Base-by-base conservation (phyloP, 30 jellyfish, hydroid and myxozoan species). In the Aurelia coerulea region DNA sequence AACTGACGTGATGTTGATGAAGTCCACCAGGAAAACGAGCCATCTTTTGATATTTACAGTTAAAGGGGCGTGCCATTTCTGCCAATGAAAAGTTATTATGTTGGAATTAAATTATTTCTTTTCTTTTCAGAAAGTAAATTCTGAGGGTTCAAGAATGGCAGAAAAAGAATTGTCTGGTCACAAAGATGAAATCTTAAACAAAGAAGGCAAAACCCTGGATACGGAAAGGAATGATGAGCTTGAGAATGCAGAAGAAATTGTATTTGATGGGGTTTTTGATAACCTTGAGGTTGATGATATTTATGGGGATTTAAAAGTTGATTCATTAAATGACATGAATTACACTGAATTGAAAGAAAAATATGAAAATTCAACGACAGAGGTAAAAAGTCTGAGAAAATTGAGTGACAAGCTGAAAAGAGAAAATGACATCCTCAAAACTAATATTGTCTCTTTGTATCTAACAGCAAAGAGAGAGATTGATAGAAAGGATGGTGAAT, bases 401-500 rank as follows among this genome's bases (percentile, higher is more conserved):
- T 60, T 66, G 31, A 84, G 74, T 51, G 81, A 76, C 13, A 6
- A 37, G 4, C 76, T 84, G 39, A 68, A 76, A 37, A 37, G 87
- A 73, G 93, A 84, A 31, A 84, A 84, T 56, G 93, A 74, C 5
- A 84, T 84, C 49, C 51, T 84, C 67, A 84, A 84, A 58, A 84
- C 71, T 33, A 84, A 84, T 50, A 84, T 84, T n/a, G 10, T 68
- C n/a, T 84, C 87, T 14, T 64, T 84, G 58, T 84, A 84, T 74
- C 41, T 84, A 42, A 84, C 93, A 13, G 93, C 93, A 14, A 84
- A 73, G 51, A 74, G 81, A n/a, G 93, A 84, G 64, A 73, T 84
- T 29, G 86, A 84, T 4, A 59, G 93, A 32, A 84, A 84, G 64
- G 84, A 81, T 53, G 71, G 68, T 4, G 84, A 68, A 70, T 68